Base-by-base conservation (phyloP, 1,140 invertebrate genomes). In the Rhopalosiphum maidis region DNA sequence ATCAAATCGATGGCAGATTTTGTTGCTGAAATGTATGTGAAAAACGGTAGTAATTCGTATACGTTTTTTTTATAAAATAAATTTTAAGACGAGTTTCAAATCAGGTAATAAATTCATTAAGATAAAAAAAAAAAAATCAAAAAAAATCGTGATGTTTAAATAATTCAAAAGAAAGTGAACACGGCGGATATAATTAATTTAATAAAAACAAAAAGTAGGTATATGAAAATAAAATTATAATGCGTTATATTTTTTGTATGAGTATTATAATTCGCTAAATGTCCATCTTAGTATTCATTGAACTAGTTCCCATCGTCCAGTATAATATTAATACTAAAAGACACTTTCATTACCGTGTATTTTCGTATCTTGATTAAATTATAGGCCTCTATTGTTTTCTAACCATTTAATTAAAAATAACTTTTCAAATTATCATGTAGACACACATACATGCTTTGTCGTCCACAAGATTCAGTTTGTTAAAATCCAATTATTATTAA, bases 271-370 rank as follows among this genome's bases (percentile, higher is more conserved):
- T 51, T 51, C 48, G 15, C 48, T 4, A 18, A n/a, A 4, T 30
- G 60, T 68, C 30, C 22, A 9, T 41, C 9, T 41, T 43, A 85
- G 8, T 37, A 83, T 85, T 41, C 41, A 41, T 22, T 85, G 83
- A 41, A 85, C 83, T 85, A 85, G 83, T 85, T 85, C 83, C 43
- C 83, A 85, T 85, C 22, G 23, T n/a, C 7, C 41, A 41, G 9
- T 43, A 85, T 85, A 41, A 41, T 85, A 30, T 85, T 68, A 68
- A 68, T 77, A 6, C 43, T 41, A 43, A 43, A 85, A 43, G 23
- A 85, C 83, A 85, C 83, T 85, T 85, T 85, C 83, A 85, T 85
- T 85, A 85, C 83, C 22, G 37, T 37, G 83, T 41, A 41, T 85
- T 85, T 43, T 41, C 37, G 37, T 85, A 9, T 41, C 23, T 43